Base-by-base conservation (phyloP, 2,888 invertebrate genomes). In the Ophion ellenae region DNA sequence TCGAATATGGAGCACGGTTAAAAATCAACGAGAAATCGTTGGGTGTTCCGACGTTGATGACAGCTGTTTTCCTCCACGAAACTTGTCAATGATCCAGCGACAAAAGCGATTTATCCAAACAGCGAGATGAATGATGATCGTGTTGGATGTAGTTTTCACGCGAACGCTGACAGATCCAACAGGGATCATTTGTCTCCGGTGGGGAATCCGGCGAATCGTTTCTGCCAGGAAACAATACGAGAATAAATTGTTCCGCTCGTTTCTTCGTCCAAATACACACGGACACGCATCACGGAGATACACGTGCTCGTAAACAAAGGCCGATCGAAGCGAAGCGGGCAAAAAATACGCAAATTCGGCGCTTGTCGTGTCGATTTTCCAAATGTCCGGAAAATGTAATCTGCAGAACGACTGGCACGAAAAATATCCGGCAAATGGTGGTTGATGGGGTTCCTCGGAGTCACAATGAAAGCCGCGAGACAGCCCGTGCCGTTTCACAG, bases 301-400 rank as follows among this genome's bases (percentile, higher is more conserved):
- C 40, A 32, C 11, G 9, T 28, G 24, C 64, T 47, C 75, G 28
- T 40, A 4, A 32, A 1, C 66, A 32, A 63, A 5, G 59, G 28
- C 45, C 17, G 75, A 28, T 20, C 20, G 67, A 73, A 77, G 76
- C 71, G 81, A 64, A 63, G 69, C 28, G 45, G 61, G 24, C 40
- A 40, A 59, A 67, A 83, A 81, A 76, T 76, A 81, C 75, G 75
- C 9, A 32, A 73, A 63, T 82, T 82, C 69, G 79, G 53, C 81
- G 75, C 81, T 86, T 86, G 85, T 84, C 81, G 86, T 86, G 76
- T 83, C 79, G 82, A 87, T 87, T 86, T 84, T 82, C 79, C 47
- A 63, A 69, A 83, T 77, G 83, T 81, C 69, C 73, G 69, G 53
- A 28, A 86, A 85, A 87, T 84, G 82, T 86, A 84, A 87, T 87